Percentiles rank a stretch among this genome's conserved stretches.
Conservation (phyloP, 1,140 invertebrate genomes). For the Eupristina koningsbergeri region DNA sequence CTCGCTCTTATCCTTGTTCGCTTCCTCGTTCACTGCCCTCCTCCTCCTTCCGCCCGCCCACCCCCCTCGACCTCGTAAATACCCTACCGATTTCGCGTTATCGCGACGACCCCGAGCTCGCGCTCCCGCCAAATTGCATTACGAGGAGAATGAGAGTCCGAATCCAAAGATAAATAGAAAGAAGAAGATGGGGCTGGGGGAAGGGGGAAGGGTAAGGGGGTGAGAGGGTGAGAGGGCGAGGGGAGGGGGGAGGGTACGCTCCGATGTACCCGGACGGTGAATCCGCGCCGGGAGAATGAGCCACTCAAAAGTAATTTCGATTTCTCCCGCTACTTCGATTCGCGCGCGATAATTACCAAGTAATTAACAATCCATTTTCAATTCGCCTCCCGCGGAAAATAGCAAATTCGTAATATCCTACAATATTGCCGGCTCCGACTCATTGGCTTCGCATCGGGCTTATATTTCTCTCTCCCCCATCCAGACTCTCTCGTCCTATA, state of each 20-base stretch:
- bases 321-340: constrained; percentile 67
- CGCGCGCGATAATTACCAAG: constrained; percentile 70
- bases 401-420: constrained; percentile 75
- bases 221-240: neutral
- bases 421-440: constrained; percentile 64
- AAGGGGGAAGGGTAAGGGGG: too few relatives aligned
- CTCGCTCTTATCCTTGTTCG: neutral
- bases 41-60: neutral
- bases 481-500: neutral
- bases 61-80: constrained; percentile 11
- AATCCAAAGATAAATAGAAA: neutral
- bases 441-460: constrained; percentile 38
- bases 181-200: neutral
- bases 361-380: constrained; percentile 75
- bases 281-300: neutral
- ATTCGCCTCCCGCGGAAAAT: constrained; percentile 71
- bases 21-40: neutral
- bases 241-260: neutral
- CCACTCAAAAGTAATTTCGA: constrained; percentile 67
- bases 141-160: neutral
- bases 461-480: constrained; percentile 37
- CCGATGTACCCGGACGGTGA: neutral
- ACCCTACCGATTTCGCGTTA: constrained; percentile 3
- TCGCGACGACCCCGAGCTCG: neutral
- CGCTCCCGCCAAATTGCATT: neutral